Evolutionary conservation across 2,113 vertebrate species (phyloP).

Genomic region (Odocoileus virginianus): DNA sequence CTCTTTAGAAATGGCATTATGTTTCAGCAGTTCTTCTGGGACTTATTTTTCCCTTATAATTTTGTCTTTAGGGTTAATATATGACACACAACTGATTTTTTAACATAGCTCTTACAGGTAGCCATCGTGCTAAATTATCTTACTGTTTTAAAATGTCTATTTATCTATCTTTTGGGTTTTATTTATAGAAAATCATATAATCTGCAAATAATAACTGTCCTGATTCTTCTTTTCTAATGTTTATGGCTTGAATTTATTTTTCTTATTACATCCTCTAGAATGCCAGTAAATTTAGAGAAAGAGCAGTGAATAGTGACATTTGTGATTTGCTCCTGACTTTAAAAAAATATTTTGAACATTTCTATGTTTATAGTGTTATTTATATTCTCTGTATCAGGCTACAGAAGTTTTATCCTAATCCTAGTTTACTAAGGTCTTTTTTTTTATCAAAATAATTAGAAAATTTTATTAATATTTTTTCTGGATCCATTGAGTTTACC

Average conservation of each 20-base stretch:
- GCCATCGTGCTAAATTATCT: background rate
- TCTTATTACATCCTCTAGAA: background rate
- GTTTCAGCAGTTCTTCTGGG: background rate
- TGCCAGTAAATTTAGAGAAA: background rate
- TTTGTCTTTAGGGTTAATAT: background rate
- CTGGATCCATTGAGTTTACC: background rate
- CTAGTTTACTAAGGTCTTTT: background rate
- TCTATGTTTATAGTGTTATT: background rate
- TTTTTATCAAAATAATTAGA: background rate
- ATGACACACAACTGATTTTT: no score
- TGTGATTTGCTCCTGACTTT: background rate
- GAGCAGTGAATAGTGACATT: background rate
- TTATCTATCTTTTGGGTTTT: background rate
- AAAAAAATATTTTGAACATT: background rate
- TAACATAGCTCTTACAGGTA: background rate
- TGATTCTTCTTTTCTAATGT: background rate
- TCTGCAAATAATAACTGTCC: background rate
- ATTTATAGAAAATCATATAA: background rate
- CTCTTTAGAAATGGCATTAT: background rate
- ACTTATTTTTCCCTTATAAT: background rate
- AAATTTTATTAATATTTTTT: background rate
- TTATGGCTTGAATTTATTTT: background rate
- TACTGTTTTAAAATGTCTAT: background rate
- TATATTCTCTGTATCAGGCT: background rate
- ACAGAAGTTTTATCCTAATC: background rate